Percentiles rank a stretch among this genome's conserved stretches.
Conservation (phyloP, 2,113 vertebrate genomes). For the Cyprichromis sp. region DNA sequence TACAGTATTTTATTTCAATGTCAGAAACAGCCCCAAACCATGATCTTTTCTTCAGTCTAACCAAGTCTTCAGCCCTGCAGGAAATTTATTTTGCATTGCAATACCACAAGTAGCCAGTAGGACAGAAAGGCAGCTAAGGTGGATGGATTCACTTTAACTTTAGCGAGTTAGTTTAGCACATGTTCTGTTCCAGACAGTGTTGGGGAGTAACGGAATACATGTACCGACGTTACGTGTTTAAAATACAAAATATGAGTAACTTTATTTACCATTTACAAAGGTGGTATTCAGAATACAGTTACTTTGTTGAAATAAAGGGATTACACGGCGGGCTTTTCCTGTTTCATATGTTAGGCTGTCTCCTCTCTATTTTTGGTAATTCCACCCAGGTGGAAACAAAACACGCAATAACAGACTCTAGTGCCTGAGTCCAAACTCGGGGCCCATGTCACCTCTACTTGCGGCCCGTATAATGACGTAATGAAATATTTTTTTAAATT, state of each 20-base stretch:
- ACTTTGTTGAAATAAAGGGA: background rate
- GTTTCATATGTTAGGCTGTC: background rate
- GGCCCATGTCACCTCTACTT: background rate
- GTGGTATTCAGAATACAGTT: background rate
- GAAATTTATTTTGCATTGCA: background rate
- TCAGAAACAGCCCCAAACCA: background rate
- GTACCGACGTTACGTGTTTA: accelerated
- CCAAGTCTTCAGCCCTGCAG: background rate
- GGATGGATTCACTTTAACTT: accelerated
- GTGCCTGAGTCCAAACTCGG: background rate
- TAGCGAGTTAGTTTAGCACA: background rate
- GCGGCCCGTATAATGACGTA: background rate
- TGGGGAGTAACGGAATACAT: background rate
- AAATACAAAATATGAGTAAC: background rate
- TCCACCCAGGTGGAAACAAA: accelerated
- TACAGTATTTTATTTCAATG: background rate
- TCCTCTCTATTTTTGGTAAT: background rate
- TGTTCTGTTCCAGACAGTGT: accelerated
- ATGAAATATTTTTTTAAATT: background rate
- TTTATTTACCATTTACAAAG: background rate
- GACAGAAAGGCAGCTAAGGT: background rate
- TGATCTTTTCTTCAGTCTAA: accelerated
- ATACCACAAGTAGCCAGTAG: background rate
- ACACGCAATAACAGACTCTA: background rate
- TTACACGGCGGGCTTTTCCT: accelerated